These are phyloP conservation scores for Leptopilina drosophilae DNA, from an alignment of 2,888 invertebrate species.

Conservation along the genomic window DNA sequence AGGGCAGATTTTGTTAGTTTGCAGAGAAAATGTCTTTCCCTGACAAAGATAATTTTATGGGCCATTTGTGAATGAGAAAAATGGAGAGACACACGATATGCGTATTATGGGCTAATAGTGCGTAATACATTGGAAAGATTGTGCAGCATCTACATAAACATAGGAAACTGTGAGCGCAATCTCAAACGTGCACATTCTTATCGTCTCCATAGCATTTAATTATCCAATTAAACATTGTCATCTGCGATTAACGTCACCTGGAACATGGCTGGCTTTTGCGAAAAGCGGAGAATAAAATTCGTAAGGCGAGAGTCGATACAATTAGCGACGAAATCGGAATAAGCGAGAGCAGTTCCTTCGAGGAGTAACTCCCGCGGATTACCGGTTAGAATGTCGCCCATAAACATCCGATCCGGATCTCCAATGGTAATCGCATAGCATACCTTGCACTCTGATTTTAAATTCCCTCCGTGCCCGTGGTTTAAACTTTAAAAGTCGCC, in stretches of 20 bases:
- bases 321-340: constrained; percentile 15
- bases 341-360: neutral
- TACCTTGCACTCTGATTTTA: constrained; percentile 21
- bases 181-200: no score
- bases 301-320: constrained; percentile 1
- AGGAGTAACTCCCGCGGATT: neutral
- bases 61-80: no score
- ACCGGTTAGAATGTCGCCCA: constrained; percentile 20
- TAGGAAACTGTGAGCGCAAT: neutral
- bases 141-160: neutral
- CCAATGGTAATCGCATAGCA: constrained; percentile 17
- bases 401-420: constrained; percentile 31
- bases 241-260: constrained; percentile 6
- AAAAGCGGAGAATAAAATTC: constrained; percentile 5
- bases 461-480: neutral
- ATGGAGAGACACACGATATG: no score
- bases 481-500: constrained; percentile 16
- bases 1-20: no score
- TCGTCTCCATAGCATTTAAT: neutral
- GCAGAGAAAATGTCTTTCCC: no score
- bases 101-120: neutral
- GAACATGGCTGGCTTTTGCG: neutral
- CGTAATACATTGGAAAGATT: neutral
- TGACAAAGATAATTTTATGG: no score
- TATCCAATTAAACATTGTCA: constrained; percentile 31